Base-by-base conservation (phyloP, 2,113 vertebrate genomes). In the Heterochromis multidens region DNA sequence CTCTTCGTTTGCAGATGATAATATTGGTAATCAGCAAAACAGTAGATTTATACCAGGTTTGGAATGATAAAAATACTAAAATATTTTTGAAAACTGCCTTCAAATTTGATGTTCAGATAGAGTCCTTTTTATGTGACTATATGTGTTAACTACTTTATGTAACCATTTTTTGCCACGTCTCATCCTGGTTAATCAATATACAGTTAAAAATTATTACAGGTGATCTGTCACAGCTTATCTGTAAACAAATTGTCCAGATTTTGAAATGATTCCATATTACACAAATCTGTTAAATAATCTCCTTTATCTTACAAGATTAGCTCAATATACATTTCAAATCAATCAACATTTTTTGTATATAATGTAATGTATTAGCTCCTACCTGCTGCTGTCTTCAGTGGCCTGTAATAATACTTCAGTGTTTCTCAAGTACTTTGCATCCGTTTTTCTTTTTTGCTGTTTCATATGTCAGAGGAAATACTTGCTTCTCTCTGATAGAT, bases 301-400 rank as follows among this genome's bases (percentile, higher is more conserved):
- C 43, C 17, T 72, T 27, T 29, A 29, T 72, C 9, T 29, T 29
- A 29, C 40, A 7, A 70, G 40, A 25, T 29, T 49, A 72, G 49
- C 25, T 72, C 25, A 21, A 17, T 29, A n/a, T 52, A 52, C 27
- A 31, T 74, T 74, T 74, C 46, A 74, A 74, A 74, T 31, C 43
- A 31, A 11, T 52, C 17, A 74, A 52, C 11, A 52, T 74, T 74
- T 54, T 52, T 54, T 54, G 4, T 21, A 54, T 31, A 74, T 33
- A n/a, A 54, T 54, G 17, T 49, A 52, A 27, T 29, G 46, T 14
- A 29, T 63, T 7, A 7, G 27, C 11, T 81, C 86, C 10, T 93
- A 92, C 92, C 92, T 88, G 84, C 70, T 84, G 76, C 43, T 86
- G 6, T 81, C 70, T 21, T 78, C 46, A 37, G n/a, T 31, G 27